These are phyloP conservation scores for Bubalus kerabau DNA, from an alignment of 2,113 vertebrate genomes.

Conservation along the genomic window DNA sequence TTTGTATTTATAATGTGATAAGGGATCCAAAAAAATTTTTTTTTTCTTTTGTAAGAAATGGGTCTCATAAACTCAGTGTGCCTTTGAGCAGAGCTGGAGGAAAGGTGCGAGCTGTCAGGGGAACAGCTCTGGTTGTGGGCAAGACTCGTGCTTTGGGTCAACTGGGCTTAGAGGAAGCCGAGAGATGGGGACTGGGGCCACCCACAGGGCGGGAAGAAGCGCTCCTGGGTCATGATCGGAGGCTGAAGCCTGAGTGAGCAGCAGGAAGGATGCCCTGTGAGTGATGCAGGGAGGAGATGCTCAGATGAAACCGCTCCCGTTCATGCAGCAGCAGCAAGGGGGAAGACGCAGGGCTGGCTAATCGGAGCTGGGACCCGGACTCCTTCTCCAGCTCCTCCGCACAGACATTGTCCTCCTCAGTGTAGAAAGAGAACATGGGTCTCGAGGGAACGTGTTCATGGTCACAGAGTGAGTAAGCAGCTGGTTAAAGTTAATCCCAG, in stretches of 20 bases:
- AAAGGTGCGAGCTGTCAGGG: background rate
- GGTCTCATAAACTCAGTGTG: background rate
- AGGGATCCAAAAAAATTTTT: background rate
- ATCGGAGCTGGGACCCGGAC: accelerated
- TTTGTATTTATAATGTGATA: background rate
- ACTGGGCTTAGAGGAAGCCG: background rate
- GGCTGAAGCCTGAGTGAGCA: background rate
- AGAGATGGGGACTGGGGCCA: background rate
- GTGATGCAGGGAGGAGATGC: background rate
- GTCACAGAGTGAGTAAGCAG: background rate
- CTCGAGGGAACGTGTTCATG: background rate
- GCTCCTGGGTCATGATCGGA: accelerated
- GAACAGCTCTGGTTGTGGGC: background rate
- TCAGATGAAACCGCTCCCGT: accelerated
- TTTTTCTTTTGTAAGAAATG: background rate
- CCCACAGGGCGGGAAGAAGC: accelerated
- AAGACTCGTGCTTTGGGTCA: background rate
- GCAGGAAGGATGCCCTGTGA: no score
- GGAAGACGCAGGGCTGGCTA: accelerated
- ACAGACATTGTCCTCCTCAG: background rate
- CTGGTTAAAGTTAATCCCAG: background rate
- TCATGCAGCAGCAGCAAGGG: background rate
- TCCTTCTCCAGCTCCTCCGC: no score
- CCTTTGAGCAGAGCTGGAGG: background rate
- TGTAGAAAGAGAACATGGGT: accelerated